These are phyloP conservation scores for Scrobipalpa atriplicella DNA, from an alignment of 2,888 invertebrate genomes.

Conservation along the genomic window DNA sequence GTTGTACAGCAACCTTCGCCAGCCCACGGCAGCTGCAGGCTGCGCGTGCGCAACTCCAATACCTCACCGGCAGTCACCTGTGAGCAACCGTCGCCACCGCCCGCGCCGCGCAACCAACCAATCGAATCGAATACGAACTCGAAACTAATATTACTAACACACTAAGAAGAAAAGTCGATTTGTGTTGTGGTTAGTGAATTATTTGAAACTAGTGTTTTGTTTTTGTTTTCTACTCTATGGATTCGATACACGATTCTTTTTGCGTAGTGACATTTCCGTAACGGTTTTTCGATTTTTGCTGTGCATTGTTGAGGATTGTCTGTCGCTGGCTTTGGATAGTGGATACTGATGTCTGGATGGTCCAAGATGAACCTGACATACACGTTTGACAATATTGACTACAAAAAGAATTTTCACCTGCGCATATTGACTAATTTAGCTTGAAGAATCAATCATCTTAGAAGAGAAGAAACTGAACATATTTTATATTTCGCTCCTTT, in stretches of 20 bases:
- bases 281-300: conserved; percentile 47
- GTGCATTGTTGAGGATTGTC: conserved; percentile 25
- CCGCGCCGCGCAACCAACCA: conserved; percentile 55
- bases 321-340: conserved; percentile 9
- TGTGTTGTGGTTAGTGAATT: conserved; percentile 54
- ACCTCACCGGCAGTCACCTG: conserved; percentile 71
- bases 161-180: conserved; percentile 50
- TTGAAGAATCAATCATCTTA: too few relatives aligned
- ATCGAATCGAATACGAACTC: conserved; percentile 24
- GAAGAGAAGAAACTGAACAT: too few relatives aligned
- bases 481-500: too few relatives aligned
- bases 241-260: conserved; percentile 58
- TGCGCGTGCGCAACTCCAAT: conserved; percentile 38
- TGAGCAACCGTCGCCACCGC: conserved; percentile 66
- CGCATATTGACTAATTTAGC: too few relatives aligned
- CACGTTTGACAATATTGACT: not conserved
- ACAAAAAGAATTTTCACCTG: too few relatives aligned
- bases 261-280: conserved; percentile 57
- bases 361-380: not conserved
- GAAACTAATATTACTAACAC: conserved; percentile 58
- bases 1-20: conserved; percentile 7
- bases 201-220: not conserved
- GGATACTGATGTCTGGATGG: not conserved
- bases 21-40: not conserved
- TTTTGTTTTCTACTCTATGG: conserved; percentile 49